Percentiles rank a stretch among this genome's conserved stretches.
phyloP scores from a whole-genome alignment of 2,888 invertebrate genomes.

The Lacanobia wlatinum region DNA sequence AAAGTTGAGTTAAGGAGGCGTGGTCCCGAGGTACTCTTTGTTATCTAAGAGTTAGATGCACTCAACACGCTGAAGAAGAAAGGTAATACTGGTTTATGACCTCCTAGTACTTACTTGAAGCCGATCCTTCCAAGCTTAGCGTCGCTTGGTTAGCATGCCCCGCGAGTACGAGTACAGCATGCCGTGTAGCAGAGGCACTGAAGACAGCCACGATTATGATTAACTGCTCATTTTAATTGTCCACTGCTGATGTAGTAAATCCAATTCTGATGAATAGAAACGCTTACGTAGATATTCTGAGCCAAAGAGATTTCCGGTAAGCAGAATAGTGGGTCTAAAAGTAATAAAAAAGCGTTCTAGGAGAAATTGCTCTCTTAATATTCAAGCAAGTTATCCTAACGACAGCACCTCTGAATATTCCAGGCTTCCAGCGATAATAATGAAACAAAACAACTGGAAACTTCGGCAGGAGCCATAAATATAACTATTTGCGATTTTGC shows the following conservation, averaged over 20 bases:
- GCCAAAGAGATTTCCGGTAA: too few species aligned
- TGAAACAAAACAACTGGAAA: constrained; percentile 42
- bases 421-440: constrained; percentile 26
- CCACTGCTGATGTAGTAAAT: neutral
- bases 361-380: constrained; percentile 3
- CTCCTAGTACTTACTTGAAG: too few species aligned
- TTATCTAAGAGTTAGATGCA: too few species aligned
- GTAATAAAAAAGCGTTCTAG: neutral
- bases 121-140: too few species aligned
- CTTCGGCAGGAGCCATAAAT: constrained; percentile 28
- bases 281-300: neutral
- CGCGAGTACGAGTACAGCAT: too few species aligned
- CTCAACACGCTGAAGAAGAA: too few species aligned
- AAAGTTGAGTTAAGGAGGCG: too few species aligned
- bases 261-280: neutral
- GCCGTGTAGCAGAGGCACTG: too few species aligned
- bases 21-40: too few species aligned
- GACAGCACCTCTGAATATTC: constrained; percentile 21
- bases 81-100: too few species aligned
- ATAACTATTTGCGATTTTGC: constrained; percentile 43
- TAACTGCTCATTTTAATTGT: neutral
- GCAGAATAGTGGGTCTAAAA: neutral
- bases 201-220: neutral
- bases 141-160: too few species aligned
- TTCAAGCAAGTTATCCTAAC: constrained; percentile 16